phyloP scores from a whole-genome alignment of 2,888 invertebrate genomes.

The Sericinus montela region DNA sequence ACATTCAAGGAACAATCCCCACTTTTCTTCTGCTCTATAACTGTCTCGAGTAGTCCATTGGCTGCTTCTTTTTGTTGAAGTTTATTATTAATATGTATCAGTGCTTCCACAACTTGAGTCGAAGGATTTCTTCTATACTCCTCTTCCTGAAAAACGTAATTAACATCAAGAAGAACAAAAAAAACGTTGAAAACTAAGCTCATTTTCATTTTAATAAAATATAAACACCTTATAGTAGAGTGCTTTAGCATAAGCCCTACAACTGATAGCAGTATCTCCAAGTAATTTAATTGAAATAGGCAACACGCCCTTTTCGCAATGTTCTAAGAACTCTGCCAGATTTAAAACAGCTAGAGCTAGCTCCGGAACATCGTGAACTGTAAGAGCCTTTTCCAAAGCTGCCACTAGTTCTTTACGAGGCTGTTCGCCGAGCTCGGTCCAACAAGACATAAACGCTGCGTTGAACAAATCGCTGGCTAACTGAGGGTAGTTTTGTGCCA shows the following conservation, averaged over 20 bases:
- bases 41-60: slow-evolving; percentile 93
- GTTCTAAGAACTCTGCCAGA: slow-evolving; percentile 99
- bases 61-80: slow-evolving; percentile 99
- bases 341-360: slow-evolving; percentile 97
- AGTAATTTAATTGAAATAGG: slow-evolving; percentile 93
- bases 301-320: slow-evolving; percentile 97
- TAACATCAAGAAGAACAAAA: slow-evolving; percentile 13
- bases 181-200: not conserved
- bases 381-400: slow-evolving; percentile 91
- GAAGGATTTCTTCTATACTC: slow-evolving; percentile 86
- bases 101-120: slow-evolving; percentile 92
- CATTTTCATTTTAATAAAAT: not conserved
- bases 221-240: slow-evolving; percentile 79
- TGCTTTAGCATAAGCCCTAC: slow-evolving; percentile 86
- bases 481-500: slow-evolving; percentile 96
- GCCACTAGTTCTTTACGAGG: slow-evolving; percentile 91
- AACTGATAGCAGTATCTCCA: slow-evolving; percentile 95
- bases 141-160: slow-evolving; percentile 82
- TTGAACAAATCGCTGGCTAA: slow-evolving; percentile 96
- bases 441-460: slow-evolving; percentile 99
- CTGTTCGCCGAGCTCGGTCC: slow-evolving; percentile 94
- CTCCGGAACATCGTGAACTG: slow-evolving; percentile 95
- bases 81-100: slow-evolving; percentile 98
- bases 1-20: slow-evolving; percentile 75
- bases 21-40: slow-evolving; percentile 86